Evolutionary conservation across 1,140 invertebrate genomes (phyloP), one percentile per base, ranked within the genome.

Genomic region (Hypothenemus hampei): DNA sequence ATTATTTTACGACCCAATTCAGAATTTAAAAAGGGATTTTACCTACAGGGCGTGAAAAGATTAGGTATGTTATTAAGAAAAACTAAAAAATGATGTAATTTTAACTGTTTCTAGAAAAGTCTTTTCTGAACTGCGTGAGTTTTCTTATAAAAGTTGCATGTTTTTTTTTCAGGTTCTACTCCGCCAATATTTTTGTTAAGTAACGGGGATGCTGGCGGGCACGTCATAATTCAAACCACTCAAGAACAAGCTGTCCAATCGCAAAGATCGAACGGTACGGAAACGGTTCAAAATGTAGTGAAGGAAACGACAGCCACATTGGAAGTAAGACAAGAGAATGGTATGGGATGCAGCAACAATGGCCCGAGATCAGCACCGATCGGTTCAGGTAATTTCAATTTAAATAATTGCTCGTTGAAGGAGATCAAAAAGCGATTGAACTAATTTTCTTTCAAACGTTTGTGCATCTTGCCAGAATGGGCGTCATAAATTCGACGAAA

Each of bases 201-300:
- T 54, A 64, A 66, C 49, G 60, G 60, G 45, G 69, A 71, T 57
- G 61, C 59, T 29, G 60, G 63, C 24, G 65, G 67, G 20, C 67
- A 69, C 53, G 63, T 71, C 36, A 55, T 71, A 13, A 69, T 71
- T 16, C 69, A 71, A 43, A 67, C 69, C 15, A 60, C 65, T n/a
- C 46, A 63, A 4, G 54, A 61, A 39, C 49, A 56, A 18, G 57
- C 59, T 21, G 53, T 40, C 19, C 36, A 52, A 40, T 36, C 54
- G 6, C 48, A 51, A 19, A 53, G 49, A 35, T 39, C 55, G n/a
- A 54, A 55, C 2, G 57, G 59, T 13, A 39, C 47, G n/a, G 59
- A 56, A 3, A 62, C 61, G 29, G 53, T 37, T n/a, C 40, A 47
- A 20, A 49, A 43, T 13, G 40, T 52, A 16, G 57, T 63, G 31